These are phyloP conservation scores for Eidolon dupreanum DNA, from an alignment of 2,797 vertebrate genomes.

Conservation along the genomic window DNA sequence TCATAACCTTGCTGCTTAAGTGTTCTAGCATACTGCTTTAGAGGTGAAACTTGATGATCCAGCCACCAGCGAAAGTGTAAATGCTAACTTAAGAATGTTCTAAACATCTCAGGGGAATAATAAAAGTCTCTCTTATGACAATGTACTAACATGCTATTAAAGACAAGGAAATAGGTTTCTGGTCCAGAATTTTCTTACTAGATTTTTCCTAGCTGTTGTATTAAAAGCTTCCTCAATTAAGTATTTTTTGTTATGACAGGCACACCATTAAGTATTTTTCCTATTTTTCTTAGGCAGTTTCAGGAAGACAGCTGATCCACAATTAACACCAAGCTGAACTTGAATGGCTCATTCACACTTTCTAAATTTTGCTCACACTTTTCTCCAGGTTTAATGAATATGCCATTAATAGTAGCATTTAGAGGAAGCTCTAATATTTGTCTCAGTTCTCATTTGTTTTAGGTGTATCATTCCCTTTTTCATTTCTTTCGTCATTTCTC, in stretches of 20 bases:
- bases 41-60: conserved; percentile 81
- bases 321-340: conserved; percentile 23
- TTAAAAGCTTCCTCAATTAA: neutral
- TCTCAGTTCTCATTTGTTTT: neutral
- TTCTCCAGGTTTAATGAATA: neutral
- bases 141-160: neutral
- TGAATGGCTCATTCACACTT: neutral
- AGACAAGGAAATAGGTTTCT: neutral
- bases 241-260: neutral
- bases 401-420: conserved; percentile 19
- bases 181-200: neutral
- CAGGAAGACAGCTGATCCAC: conserved; percentile 14
- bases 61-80: conserved; percentile 62
- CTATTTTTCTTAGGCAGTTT: conserved; percentile 1
- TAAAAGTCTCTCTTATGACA: neutral
- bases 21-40: conserved; percentile 73
- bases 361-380: neutral
- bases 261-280: neutral
- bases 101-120: neutral
- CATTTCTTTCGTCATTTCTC: rapidly evolving
- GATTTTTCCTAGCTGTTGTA: neutral
- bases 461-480: rapidly evolving
- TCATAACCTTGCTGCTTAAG: conserved; percentile 73
- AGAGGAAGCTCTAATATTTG: neutral
- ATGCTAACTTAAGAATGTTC: conserved; percentile 72